Conservation (phyloP, 1,140 invertebrate genomes). For the Heliothis subflexa region DNA sequence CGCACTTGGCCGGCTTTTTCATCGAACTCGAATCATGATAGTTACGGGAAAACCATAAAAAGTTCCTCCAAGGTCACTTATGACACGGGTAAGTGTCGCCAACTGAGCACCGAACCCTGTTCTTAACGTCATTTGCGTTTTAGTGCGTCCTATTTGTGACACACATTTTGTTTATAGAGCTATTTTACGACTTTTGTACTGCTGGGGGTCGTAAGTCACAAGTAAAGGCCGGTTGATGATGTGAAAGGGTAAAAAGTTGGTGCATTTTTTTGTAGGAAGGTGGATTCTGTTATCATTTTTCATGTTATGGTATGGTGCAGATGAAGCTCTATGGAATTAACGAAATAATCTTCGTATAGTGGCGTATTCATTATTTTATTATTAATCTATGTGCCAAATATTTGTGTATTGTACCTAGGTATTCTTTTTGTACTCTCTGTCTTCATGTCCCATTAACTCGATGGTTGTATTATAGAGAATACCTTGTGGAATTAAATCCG, state of each 20-base stretch:
- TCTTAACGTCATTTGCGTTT: conserved; percentile 35
- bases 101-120: conserved; percentile 1
- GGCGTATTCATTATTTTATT: too few species aligned
- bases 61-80: conserved; percentile 1
- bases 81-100: not conserved
- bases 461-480: too few species aligned
- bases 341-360: too few species aligned
- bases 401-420: too few species aligned
- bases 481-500: too few species aligned
- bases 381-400: too few species aligned
- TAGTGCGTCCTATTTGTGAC: conserved; percentile 23
- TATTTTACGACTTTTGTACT: conserved; percentile 18
- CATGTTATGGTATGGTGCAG: not conserved
- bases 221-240: conserved; percentile 1
- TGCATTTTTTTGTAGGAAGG: not conserved
- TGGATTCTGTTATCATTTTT: not conserved
- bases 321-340: too few species aligned
- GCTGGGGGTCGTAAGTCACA: conserved; percentile 9
- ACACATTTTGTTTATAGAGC: conserved; percentile 37
- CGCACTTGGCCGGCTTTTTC: too few species aligned
- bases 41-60: not conserved
- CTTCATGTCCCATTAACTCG: too few species aligned
- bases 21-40: not conserved
- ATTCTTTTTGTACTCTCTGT: too few species aligned
- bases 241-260: conserved; percentile 17